Percentiles rank a stretch among this genome's conserved stretches.
phyloP scores from a whole-genome alignment of 2,888 invertebrate species.

The Trisateles emortualis region DNA sequence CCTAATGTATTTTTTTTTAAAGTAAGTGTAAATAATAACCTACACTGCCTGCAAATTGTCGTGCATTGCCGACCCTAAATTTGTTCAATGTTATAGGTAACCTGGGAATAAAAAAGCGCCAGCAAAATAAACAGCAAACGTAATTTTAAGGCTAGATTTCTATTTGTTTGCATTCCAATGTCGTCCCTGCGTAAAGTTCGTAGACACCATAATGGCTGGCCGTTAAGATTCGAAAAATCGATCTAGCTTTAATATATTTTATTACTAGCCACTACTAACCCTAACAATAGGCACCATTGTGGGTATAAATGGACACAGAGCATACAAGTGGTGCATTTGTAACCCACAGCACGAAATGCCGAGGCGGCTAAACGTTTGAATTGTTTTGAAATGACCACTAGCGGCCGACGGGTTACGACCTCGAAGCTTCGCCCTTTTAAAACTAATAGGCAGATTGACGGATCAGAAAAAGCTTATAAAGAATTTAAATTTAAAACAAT shows the following conservation, averaged over 20 bases:
- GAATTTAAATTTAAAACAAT: too few relatives aligned
- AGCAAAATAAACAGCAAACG: too few relatives aligned
- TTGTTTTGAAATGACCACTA: conserved; percentile 26
- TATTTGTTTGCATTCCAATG: too few relatives aligned
- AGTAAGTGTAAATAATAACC: too few relatives aligned
- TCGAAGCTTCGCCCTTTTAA: conserved; percentile 1
- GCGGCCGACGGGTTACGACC: conserved; percentile 7
- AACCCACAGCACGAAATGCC: conserved; percentile 4
- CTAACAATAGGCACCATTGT: conserved; percentile 5
- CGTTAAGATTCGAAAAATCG: not conserved
- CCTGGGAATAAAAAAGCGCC: too few relatives aligned
- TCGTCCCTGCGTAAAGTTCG: too few relatives aligned
- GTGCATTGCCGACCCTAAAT: too few relatives aligned
- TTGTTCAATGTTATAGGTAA: too few relatives aligned
- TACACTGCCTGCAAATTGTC: too few relatives aligned
- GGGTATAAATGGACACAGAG: conserved; percentile 1
- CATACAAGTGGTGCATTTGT: conserved; percentile 17
- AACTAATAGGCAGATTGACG: not conserved
- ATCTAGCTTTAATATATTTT: conserved; percentile 4
- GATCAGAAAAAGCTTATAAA: not conserved
- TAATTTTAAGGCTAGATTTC: too few relatives aligned
- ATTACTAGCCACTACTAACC: not conserved
- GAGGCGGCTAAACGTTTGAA: conserved; percentile 15
- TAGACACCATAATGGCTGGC: not conserved
- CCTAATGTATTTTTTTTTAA: too few relatives aligned